Evolutionary conservation across 2,888 invertebrate species (phyloP).

Genomic region (Drosophila birchii): DNA sequence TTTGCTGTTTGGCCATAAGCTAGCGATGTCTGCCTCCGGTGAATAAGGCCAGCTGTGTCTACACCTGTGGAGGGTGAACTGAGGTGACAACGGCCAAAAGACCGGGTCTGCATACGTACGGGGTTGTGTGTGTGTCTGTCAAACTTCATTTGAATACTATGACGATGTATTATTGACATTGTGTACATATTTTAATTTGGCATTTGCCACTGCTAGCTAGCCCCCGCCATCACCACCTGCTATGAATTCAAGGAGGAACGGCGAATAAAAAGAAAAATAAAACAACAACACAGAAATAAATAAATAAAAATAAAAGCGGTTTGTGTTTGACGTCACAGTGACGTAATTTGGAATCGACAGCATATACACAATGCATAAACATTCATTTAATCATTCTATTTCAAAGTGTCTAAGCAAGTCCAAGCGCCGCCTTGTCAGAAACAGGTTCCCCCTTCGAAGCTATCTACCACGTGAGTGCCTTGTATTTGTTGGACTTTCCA

Average conservation of each 20-base stretch:
- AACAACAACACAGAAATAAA: conserved; percentile 58
- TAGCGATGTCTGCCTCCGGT: conserved; percentile 15
- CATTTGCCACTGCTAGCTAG: conserved; percentile 64
- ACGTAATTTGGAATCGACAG: conserved; percentile 74
- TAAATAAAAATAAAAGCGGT: conserved; percentile 62
- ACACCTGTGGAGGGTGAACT: conserved; percentile 25
- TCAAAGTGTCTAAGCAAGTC: conserved; percentile 68
- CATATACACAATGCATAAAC: conserved; percentile 70
- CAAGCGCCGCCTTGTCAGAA: conserved; percentile 54
- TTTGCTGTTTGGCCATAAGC: conserved; percentile 13
- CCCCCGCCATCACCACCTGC: conserved; percentile 47
- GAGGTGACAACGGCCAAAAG: conserved; percentile 32
- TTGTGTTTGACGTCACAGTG: conserved; percentile 80
- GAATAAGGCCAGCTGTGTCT: conserved; percentile 44
- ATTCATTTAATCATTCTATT: conserved; percentile 77
- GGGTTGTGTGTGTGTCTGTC: conserved; percentile 62
- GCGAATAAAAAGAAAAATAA: conserved; percentile 6
- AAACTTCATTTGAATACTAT: conserved; percentile 81
- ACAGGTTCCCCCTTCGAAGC: conserved; percentile 53
- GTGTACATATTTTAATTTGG: conserved; percentile 79
- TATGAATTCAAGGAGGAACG: conserved; percentile 40
- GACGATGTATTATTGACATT: conserved; percentile 80
- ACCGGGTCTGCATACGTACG: conserved; percentile 39
- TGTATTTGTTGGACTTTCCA: conserved; percentile 7
- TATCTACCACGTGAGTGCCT: conserved; percentile 27